These are phyloP conservation scores for Cryptotermes secundus DNA, from an alignment of 1,140 invertebrate species.

Conservation along the genomic window DNA sequence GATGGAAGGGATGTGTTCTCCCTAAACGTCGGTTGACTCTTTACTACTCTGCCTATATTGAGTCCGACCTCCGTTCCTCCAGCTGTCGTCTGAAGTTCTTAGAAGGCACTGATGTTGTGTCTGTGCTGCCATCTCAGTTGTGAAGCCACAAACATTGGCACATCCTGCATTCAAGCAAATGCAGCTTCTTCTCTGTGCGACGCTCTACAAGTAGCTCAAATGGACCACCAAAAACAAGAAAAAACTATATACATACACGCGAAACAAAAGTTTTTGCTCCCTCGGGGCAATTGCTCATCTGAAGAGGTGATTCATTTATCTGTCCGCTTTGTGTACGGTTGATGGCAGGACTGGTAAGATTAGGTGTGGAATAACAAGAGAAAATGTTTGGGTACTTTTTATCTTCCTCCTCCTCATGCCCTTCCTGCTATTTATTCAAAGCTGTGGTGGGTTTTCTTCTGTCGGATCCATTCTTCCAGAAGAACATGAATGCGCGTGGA, in stretches of 20 bases:
- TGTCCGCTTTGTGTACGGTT: slow-evolving; percentile 1
- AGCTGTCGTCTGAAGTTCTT: no score
- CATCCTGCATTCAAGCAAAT: background rate
- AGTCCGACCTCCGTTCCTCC: no score
- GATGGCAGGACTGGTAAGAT: background rate
- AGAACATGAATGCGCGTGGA: background rate
- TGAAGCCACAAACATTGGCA: no score
- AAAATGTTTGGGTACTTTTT: slow-evolving; percentile 8
- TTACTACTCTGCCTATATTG: no score
- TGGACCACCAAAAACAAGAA: background rate
- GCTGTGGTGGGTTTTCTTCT: background rate
- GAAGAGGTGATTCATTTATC: background rate
- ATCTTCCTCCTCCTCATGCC: background rate
- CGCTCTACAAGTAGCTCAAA: background rate
- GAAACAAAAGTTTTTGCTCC: background rate
- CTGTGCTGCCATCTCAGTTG: no score
- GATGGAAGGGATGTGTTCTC: no score
- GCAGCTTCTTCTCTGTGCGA: background rate
- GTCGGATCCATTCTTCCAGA: background rate
- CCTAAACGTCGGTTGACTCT: no score
- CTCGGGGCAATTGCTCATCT: background rate
- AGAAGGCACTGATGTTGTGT: no score
- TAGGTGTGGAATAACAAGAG: slow-evolving; percentile 3
- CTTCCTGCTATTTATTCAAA: background rate
- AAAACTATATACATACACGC: background rate